Evolutionary conservation across 2,797 vertebrate species (phyloP).

Genomic region (Spheniscus humboldti): DNA sequence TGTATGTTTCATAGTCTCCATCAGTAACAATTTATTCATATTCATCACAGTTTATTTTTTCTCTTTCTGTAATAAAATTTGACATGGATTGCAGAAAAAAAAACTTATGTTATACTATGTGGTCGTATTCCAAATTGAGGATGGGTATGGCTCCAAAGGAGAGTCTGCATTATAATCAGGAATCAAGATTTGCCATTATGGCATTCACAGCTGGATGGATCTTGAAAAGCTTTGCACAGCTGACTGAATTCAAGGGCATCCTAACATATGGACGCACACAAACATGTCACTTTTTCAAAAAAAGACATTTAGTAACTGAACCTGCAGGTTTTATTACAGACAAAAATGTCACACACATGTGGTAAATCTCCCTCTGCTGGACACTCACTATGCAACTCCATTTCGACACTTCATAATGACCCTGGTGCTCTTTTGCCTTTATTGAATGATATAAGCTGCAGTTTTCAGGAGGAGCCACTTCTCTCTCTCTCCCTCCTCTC

Average conservation of each 20-base stretch:
- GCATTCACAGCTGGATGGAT: not conserved
- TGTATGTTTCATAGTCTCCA: not conserved
- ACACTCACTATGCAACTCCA: fast-evolving
- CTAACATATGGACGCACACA: not conserved
- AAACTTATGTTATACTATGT: not conserved
- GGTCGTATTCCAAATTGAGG: not conserved
- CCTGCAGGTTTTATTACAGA: not conserved
- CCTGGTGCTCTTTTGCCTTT: not conserved
- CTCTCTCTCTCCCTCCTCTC: not conserved
- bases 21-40: not conserved
- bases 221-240: not conserved
- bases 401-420: not conserved
- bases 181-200: not conserved
- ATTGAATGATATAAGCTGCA: not conserved
- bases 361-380: not conserved
- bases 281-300: not conserved
- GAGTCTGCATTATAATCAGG: not conserved
- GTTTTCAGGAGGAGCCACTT: not conserved
- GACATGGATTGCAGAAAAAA: not conserved
- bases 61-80: not conserved
- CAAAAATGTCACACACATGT: fast-evolving
- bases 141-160: not conserved
- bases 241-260: not conserved
- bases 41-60: not conserved
- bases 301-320: not conserved